phyloP scores from a whole-genome alignment of 2,888 invertebrate genomes.

The Trachelus tabidus region DNA sequence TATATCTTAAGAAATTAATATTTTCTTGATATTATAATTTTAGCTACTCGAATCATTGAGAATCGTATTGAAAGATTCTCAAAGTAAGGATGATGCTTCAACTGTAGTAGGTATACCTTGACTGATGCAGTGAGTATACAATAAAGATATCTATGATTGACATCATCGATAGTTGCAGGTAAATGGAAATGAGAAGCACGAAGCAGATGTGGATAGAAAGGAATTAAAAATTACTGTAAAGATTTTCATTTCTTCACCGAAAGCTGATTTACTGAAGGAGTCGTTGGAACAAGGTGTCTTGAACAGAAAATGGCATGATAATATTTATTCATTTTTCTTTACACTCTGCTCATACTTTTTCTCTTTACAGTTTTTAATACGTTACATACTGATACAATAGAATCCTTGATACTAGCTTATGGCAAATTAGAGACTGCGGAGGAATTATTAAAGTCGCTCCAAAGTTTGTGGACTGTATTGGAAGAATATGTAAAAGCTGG shows the following conservation, averaged over 20 bases:
- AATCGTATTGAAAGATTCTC: conserved; percentile 69
- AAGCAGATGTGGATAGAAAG: conserved; percentile 74
- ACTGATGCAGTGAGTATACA: not conserved
- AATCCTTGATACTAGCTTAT: conserved; percentile 86
- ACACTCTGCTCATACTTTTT: conserved; percentile 13
- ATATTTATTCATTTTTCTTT: not conserved
- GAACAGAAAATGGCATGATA: not conserved
- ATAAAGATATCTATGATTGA: conserved; percentile 18
- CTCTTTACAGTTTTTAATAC: conserved; percentile 75
- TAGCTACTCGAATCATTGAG: conserved; percentile 74
- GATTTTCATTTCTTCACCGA: conserved; percentile 82
- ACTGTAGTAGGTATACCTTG: conserved; percentile 36
- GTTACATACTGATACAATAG: conserved; percentile 78
- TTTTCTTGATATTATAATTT: conserved; percentile 41
- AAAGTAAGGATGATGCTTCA: conserved; percentile 46
- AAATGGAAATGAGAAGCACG: conserved; percentile 42
- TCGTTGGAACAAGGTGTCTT: conserved; percentile 79
- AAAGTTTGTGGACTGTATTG: conserved; percentile 81
- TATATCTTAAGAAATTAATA: conserved; percentile 8
- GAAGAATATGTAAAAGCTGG: conserved; percentile 77
- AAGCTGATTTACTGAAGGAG: conserved; percentile 74
- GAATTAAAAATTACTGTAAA: conserved; percentile 88
- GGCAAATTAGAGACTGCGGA: conserved; percentile 67
- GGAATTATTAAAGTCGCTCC: conserved; percentile 66
- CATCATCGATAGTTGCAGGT: conserved; percentile 28